Conservation (phyloP, 2,113 vertebrate genomes). For the Herpetotheres cachinnans region DNA sequence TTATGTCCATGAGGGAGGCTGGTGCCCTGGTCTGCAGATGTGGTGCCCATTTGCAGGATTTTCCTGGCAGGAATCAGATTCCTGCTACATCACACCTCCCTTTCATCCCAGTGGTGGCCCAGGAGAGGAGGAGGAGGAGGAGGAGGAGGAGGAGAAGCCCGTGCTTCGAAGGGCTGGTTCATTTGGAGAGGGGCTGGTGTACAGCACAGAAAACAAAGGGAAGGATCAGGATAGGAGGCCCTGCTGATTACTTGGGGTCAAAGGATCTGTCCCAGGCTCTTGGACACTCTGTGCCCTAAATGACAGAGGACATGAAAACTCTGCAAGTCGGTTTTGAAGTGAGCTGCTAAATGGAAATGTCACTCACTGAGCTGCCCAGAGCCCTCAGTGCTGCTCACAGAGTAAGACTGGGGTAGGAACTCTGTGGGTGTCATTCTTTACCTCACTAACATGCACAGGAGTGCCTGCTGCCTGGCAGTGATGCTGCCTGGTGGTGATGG, state of each 20-base stretch:
- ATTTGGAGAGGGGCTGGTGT: background rate
- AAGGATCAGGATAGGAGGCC: background rate
- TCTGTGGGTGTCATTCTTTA: background rate
- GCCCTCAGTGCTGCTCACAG: rapidly evolving
- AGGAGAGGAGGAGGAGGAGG: background rate
- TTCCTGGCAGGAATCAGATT: background rate
- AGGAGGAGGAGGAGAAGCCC: background rate
- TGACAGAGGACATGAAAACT: background rate
- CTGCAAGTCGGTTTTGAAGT: background rate
- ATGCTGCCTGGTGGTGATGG: background rate
- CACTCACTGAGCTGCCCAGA: background rate
- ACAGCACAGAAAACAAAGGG: background rate
- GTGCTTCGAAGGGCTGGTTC: background rate
- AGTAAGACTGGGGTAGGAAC: background rate
- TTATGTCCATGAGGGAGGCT: background rate
- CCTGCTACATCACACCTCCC: background rate
- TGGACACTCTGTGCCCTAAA: background rate
- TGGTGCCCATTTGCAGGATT: background rate
- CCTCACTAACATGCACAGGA: background rate
- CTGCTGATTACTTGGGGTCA: background rate
- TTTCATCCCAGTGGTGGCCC: background rate
- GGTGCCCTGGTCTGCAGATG: background rate
- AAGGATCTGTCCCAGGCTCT: background rate
- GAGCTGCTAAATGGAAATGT: background rate
- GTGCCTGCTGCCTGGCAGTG: background rate